Evolutionary conservation across 2,797 vertebrate species (phyloP).

Genomic region (Helostoma temminkii): DNA sequence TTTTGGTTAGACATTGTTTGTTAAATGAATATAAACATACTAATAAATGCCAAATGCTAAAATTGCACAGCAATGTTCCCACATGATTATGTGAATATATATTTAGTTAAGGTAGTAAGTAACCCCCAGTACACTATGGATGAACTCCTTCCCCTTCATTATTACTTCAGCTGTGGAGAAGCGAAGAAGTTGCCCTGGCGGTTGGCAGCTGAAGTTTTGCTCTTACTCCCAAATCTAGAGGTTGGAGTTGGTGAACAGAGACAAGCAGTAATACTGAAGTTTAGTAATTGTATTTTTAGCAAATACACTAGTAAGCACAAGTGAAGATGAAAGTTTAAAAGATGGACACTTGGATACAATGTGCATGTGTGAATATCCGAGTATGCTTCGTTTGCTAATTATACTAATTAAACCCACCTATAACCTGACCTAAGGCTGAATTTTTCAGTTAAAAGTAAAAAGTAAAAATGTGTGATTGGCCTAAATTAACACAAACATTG

Average conservation of each 20-base stretch:
- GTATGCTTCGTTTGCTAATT: not conserved
- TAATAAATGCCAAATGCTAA: conserved; percentile 21
- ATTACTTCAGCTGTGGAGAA: conserved; percentile 90
- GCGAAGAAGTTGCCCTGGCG: conserved; percentile 89
- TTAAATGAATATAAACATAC: conserved; percentile 22
- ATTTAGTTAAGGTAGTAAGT: conserved; percentile 40
- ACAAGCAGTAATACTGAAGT: not conserved
- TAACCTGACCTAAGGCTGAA: not conserved
- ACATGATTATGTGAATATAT: conserved; percentile 46
- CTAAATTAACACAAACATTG: not conserved
- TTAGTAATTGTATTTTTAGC: not conserved
- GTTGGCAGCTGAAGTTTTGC: conserved; percentile 83
- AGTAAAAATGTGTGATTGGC: not conserved
- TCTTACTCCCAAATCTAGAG: conserved; percentile 90
- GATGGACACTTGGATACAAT: not conserved
- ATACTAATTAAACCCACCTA: too few relatives aligned
- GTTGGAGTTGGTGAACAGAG: not conserved
- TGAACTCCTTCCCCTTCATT: conserved; percentile 1
- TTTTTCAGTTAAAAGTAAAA: not conserved
- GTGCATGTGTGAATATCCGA: not conserved
- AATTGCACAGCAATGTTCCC: conserved; percentile 61
- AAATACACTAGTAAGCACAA: not conserved
- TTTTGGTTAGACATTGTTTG: conserved; percentile 1
- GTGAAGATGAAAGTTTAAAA: not conserved
- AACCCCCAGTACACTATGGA: conserved; percentile 9